Percentiles rank a stretch among this genome's conserved stretches.
These are phyloP conservation scores for Charaxes varanes DNA, from an alignment of 1,140 invertebrate species.

Conservation along the genomic window DNA sequence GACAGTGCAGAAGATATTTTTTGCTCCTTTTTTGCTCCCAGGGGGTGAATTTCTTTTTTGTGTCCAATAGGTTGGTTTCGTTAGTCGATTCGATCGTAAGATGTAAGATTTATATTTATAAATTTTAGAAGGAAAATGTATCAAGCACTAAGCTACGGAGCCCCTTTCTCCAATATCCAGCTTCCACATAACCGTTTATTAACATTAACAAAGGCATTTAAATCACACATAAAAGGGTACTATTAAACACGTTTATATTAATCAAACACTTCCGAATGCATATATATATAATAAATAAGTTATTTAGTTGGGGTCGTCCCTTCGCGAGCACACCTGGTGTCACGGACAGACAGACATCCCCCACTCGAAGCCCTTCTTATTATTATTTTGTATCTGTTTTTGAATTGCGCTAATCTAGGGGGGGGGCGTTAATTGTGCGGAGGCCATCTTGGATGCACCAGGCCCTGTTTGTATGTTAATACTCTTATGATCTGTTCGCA, in stretches of 20 bases:
- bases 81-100: too few species aligned
- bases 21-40: too few species aligned
- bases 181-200: too few species aligned
- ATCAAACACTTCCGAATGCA: constrained; percentile 49
- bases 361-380: constrained; percentile 51
- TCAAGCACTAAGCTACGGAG: too few species aligned
- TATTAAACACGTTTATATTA: constrained; percentile 40
- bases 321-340: constrained; percentile 49
- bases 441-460: constrained; percentile 62
- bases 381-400: constrained; percentile 72
- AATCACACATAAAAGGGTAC: constrained; percentile 18
- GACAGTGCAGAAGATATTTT: too few species aligned
- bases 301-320: constrained; percentile 52
- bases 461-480: constrained; percentile 47
- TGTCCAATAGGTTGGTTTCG: too few species aligned
- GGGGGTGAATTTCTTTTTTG: too few species aligned
- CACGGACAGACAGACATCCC: constrained; percentile 31
- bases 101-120: too few species aligned
- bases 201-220: constrained; percentile 5
- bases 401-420: constrained; percentile 60
- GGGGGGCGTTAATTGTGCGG: constrained; percentile 62
- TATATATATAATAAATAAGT: constrained; percentile 31
- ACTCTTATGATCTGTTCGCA: too few species aligned
- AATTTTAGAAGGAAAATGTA: too few species aligned
- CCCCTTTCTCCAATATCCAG: too few species aligned